Percentiles rank a stretch among this genome's conserved stretches.
phyloP scores from a whole-genome alignment of 64 coral and sea anemone genomes.

The Dendrophyllia cribrosa region DNA sequence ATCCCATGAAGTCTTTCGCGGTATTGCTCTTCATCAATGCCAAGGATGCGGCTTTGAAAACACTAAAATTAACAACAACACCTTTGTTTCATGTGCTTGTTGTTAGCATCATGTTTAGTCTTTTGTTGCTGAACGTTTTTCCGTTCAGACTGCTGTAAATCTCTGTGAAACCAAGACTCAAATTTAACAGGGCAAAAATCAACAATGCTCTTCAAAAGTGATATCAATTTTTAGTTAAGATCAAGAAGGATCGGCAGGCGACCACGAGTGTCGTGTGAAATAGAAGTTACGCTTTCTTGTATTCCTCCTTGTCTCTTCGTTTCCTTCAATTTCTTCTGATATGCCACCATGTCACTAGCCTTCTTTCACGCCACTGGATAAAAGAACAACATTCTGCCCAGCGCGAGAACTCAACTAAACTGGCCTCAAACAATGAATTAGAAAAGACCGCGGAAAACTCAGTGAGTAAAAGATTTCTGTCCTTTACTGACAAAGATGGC shows the following conservation, averaged over 20 bases:
- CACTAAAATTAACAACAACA: slow-evolving; percentile 67
- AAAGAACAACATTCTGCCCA: too few relatives aligned
- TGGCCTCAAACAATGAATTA: too few relatives aligned
- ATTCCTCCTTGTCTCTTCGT: slow-evolving; percentile 16
- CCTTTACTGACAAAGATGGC: too few relatives aligned
- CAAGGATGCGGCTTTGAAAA: slow-evolving; percentile 46
- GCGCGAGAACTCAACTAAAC: too few relatives aligned
- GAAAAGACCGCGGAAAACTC: too few relatives aligned
- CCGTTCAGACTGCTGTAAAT: too few relatives aligned
- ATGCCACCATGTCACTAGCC: neutral
- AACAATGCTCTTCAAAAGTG: slow-evolving; percentile 57
- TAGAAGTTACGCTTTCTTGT: slow-evolving; percentile 67
- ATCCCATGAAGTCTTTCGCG: slow-evolving; percentile 41
- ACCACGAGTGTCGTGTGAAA: slow-evolving; percentile 52
- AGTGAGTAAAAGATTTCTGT: too few relatives aligned
- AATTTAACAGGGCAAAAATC: too few relatives aligned
- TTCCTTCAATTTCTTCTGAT: slow-evolving; percentile 55
- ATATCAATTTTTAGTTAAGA: slow-evolving; percentile 66
- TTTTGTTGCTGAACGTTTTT: too few relatives aligned
- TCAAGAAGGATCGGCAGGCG: slow-evolving; percentile 62
- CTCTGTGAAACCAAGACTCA: too few relatives aligned
- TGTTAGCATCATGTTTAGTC: too few relatives aligned
- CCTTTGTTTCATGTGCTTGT: slow-evolving; percentile 54
- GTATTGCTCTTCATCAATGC: slow-evolving; percentile 51
- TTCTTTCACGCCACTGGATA: too few relatives aligned